These are phyloP conservation scores for Megalopta genalis DNA, from an alignment of 1,140 invertebrate genomes.

Conservation along the genomic window DNA sequence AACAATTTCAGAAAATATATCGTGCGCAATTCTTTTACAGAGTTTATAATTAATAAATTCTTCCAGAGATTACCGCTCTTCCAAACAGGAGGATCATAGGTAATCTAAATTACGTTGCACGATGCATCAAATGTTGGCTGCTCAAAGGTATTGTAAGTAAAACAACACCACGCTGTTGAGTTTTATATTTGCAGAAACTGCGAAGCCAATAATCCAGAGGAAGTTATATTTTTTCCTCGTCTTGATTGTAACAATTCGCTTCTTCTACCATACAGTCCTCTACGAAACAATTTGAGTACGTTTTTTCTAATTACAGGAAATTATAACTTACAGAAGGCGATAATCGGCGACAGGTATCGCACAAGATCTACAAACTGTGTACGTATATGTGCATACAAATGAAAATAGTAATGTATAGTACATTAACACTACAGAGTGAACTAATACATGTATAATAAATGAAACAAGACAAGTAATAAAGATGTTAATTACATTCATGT, in stretches of 20 bases:
- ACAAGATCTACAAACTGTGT: neutral
- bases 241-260: too few species aligned
- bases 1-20: too few species aligned
- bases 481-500: neutral
- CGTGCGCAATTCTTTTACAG: too few species aligned
- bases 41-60: conserved; percentile 26
- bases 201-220: neutral
- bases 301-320: neutral
- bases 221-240: neutral
- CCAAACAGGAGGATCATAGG: conserved; percentile 12
- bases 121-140: neutral
- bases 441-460: neutral
- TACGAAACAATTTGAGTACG: too few species aligned
- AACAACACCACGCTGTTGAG: too few species aligned
- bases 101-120: conserved; percentile 8
- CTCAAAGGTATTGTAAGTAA: neutral
- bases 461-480: neutral
- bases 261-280: too few species aligned
- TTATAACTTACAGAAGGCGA: neutral
- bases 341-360: too few species aligned
- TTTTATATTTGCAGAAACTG: neutral
- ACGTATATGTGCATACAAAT: neutral
- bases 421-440: neutral
- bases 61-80: conserved; percentile 7
- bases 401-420: neutral